Conservation (phyloP, 2,888 invertebrate genomes). For the Deilephila elpenor region DNA sequence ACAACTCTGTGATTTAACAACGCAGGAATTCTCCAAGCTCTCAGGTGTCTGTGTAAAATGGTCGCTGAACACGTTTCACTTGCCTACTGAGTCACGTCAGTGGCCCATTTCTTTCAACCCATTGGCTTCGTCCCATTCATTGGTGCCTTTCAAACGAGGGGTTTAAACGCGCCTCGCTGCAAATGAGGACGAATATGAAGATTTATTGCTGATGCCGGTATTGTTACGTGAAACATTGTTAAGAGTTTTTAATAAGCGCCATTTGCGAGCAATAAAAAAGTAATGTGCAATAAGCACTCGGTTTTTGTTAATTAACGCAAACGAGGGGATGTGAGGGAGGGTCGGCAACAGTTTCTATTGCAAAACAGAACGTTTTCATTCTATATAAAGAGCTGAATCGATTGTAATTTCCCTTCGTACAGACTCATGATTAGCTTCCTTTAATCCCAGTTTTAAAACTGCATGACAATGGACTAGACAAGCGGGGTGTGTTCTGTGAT, state of each 20-base stretch:
- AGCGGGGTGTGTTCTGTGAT: constrained; percentile 59
- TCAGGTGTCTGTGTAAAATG: constrained; percentile 59
- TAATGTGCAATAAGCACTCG: constrained; percentile 4
- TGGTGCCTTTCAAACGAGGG: constrained; percentile 77
- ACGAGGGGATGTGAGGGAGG: constrained; percentile 13
- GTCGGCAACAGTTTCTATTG: constrained; percentile 14
- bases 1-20: constrained; percentile 39
- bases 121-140: constrained; percentile 81
- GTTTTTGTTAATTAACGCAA: constrained; percentile 26
- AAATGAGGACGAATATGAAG: constrained; percentile 70
- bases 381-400: constrained; percentile 43
- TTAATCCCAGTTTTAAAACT: constrained; percentile 79
- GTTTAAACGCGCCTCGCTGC: constrained; percentile 71
- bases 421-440: constrained; percentile 72
- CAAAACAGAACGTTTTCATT: background rate
- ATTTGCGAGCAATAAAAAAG: constrained; percentile 27
- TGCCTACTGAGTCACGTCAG: constrained; percentile 69
- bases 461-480: constrained; percentile 72
- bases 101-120: constrained; percentile 82
- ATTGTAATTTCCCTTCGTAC: constrained; percentile 54
- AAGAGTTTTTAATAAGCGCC: constrained; percentile 31
- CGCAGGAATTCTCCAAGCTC: constrained; percentile 48
- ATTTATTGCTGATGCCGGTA: constrained; percentile 57
- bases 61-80: constrained; percentile 66
- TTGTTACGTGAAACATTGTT: constrained; percentile 44